Evolutionary conservation across 2,888 invertebrate genomes (phyloP), one percentile per base, ranked within the genome.

Genomic region (Eubasilissa splendida): DNA sequence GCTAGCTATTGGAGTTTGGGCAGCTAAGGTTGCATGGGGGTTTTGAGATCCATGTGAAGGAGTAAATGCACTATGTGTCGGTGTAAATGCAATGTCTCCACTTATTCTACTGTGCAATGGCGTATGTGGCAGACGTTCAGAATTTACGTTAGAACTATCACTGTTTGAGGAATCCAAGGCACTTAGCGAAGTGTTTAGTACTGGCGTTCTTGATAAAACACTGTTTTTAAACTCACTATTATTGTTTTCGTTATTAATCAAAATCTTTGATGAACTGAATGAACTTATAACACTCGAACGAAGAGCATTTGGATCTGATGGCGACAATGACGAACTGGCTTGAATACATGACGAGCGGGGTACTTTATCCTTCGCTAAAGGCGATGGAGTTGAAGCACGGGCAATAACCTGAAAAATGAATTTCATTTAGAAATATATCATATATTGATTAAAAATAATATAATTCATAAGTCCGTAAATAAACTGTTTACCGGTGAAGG

Each of bases 21-120:
- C 90, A 54, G 88, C 87, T 88, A 93, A 91, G 76, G 89, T 88
- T 84, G 88, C 91, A 83, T 92, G 92, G 65, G 93, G 92, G 85
- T 93, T 92, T 4, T 87, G 87, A 50, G 86, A 81, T 58, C 85
- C 84, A 83, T 88, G 87, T 4, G 80, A 70, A 65, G 90, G 89
- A 68, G 90, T 89, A 78, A 87, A 87, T 2, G 87, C 85, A 73
- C 83, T 87, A 81, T 90, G 87, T 31, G 89, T 88, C 4, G 90
- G 90, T 56, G 90, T 90, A 8, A 89, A 85, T 10, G 88, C 86
- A 8, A 90, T 87, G 74, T 90, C 90, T 14, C 89, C 90, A 83
- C 85, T 84, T 77, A 88, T 86, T 42, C 85, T 85, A 9, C 86
- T 73, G 14, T 79, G 78, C 10, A 76, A 75, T 50, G 65, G 65